Conservation (phyloP, 2,888 invertebrate species). For the Leptinotarsa haldemani region DNA sequence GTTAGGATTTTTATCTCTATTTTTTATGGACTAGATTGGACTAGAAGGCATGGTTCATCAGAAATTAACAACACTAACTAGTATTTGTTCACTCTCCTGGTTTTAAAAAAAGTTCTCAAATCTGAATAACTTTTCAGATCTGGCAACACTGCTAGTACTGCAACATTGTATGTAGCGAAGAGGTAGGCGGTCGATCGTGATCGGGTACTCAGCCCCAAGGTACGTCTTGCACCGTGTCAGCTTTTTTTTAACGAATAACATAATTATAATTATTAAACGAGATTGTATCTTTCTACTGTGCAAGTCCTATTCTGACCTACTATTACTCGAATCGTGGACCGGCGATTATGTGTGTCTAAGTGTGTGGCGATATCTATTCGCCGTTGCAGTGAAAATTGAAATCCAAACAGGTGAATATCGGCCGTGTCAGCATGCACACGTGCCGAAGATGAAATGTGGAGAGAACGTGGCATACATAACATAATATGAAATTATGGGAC, state of each 20-base stretch:
- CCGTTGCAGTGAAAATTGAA: conserved; percentile 9
- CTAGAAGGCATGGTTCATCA: too few relatives aligned
- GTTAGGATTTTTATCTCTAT: too few relatives aligned
- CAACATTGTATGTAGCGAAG: conserved; percentile 15
- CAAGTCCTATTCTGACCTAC: conserved; percentile 27
- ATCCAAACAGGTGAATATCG: background rate
- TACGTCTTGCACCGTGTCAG: conserved; percentile 14
- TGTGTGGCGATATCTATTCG: background rate
- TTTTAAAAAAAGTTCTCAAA: too few relatives aligned
- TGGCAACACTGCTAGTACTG: background rate
- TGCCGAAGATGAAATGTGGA: too few relatives aligned
- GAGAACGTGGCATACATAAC: too few relatives aligned
- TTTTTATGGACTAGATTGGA: too few relatives aligned
- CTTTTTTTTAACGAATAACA: conserved; percentile 27
- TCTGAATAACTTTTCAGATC: too few relatives aligned
- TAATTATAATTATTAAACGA: conserved; percentile 33
- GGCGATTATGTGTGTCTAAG: background rate
- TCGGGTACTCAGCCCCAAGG: conserved; percentile 5
- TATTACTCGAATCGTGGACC: conserved; percentile 17
- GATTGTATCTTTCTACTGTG: conserved; percentile 27
- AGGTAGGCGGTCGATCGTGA: conserved; percentile 8
- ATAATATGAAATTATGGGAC: too few relatives aligned
- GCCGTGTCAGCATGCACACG: too few relatives aligned
- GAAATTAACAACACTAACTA: too few relatives aligned
- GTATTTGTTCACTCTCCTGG: too few relatives aligned